Evolutionary conservation across 2,797 vertebrate genomes (phyloP), one percentile per base, ranked within the genome.

Genomic region (Spea hammondii): DNA sequence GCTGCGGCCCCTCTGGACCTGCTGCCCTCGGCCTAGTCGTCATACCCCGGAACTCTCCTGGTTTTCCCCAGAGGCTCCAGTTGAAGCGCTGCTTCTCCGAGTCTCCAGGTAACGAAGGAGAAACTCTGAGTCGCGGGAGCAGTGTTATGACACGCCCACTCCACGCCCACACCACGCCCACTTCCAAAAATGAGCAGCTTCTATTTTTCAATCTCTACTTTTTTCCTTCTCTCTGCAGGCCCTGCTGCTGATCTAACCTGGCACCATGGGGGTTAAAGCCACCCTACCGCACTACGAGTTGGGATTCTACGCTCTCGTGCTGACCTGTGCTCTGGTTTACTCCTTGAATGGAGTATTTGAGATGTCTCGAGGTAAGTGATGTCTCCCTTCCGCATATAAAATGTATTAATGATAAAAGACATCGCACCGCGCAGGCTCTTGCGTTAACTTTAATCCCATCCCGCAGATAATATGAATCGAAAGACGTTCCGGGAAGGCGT

Each of bases 221-320:
- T 62, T 17, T 14, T 62, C 32, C 32, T 11, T 62, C 14, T 62
- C 59, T 32, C n/a, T 17, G 6, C 12, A 6, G 13, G 6, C 14
- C 59, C 3, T 14, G 59, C 32, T 76, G 54, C 17, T 14, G 47
- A 83, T 53, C 32, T 14, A 47, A 82, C 2, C 76, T 67, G 59
- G 49, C 76, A 82, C 74, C 47, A 99, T 99, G 97, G 94, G 95
- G 83, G 84, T 97, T 82, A 98, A 96, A 89, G 88, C 97, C 0
- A 91, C 91, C 0, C 88, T 99, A 79, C 96, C 98, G 5, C 90
- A 86, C n/a, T 94, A 93, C 4, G 98, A 99, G 86, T 86, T 99
- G 85, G 97, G 94, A 1, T 88, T 96, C 84, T 99, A 99, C 8
- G 94, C 93, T 59, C 89, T 93, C 0, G 87, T 93, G 32, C 88